phyloP scores from a whole-genome alignment of 1,140 invertebrate genomes.

The Macrocentrus cingulum region DNA sequence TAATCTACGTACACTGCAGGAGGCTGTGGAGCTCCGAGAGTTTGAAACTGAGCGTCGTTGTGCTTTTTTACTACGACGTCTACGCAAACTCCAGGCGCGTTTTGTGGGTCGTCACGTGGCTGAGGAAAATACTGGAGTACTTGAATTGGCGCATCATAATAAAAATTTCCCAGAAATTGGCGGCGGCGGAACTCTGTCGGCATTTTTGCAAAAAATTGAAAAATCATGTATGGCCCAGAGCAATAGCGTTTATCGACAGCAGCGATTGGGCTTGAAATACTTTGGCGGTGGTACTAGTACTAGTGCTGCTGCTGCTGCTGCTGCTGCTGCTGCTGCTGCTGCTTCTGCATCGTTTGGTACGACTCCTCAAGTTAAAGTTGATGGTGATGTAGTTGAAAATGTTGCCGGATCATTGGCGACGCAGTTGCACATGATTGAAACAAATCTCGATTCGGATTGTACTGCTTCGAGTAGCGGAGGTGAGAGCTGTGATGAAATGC shows the following conservation, averaged over 20 bases:
- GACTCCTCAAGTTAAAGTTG: constrained; percentile 57
- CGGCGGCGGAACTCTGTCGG: constrained; percentile 38
- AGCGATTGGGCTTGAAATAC: constrained; percentile 56
- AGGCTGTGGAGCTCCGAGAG: constrained; percentile 62
- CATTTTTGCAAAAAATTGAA: constrained; percentile 51
- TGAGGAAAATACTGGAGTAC: constrained; percentile 72
- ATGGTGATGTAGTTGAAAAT: constrained; percentile 63
- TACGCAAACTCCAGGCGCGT: constrained; percentile 74
- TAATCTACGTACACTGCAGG: constrained; percentile 46
- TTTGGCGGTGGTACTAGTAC: constrained; percentile 67
- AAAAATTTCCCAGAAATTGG: constrained; percentile 47
- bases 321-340: constrained; percentile 19
- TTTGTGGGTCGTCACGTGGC: constrained; percentile 73
- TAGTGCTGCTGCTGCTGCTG: constrained; percentile 42
- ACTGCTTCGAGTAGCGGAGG: constrained; percentile 91
- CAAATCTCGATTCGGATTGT: constrained; percentile 84
- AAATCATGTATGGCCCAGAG: constrained; percentile 50
- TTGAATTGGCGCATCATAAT: constrained; percentile 69
- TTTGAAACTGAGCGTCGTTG: constrained; percentile 67
- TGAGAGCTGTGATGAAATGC: constrained; percentile 89
- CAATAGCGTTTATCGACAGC: constrained; percentile 48
- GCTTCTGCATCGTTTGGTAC: constrained; percentile 49
- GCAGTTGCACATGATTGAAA: constrained; percentile 72
- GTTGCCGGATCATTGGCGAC: constrained; percentile 70
- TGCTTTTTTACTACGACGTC: constrained; percentile 70